Conservation (phyloP, 1,140 invertebrate species). For the Zaprionus lachaisei region DNA sequence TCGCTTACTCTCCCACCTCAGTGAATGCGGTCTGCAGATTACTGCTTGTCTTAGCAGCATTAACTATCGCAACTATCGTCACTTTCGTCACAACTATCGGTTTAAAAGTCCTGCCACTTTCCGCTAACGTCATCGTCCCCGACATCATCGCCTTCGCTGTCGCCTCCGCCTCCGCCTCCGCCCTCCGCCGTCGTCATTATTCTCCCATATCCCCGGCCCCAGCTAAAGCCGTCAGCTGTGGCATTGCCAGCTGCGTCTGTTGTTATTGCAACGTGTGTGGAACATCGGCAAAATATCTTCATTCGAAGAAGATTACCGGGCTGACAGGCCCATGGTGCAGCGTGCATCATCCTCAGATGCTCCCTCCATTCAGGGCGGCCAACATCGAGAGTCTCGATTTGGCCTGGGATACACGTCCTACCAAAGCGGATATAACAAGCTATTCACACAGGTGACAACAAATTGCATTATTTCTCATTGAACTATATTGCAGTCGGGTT, state of each 20-base stretch:
- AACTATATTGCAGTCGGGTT: no score
- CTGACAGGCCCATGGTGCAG: constrained; percentile 85
- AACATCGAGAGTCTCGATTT: constrained; percentile 84
- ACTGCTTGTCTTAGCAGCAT: constrained; percentile 16
- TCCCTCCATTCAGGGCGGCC: constrained; percentile 83
- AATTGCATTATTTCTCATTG: neutral
- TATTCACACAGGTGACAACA: constrained; percentile 91
- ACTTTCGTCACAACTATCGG: neutral
- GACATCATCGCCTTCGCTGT: constrained; percentile 13
- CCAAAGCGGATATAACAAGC: constrained; percentile 94
- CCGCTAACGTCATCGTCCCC: constrained; percentile 15
- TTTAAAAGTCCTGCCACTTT: constrained; percentile 15
- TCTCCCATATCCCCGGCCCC: constrained; percentile 15
- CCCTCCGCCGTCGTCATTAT: constrained; percentile 17
- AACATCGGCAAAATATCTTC: constrained; percentile 84
- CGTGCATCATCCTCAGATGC: constrained; percentile 84
- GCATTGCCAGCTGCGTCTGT: constrained; percentile 45
- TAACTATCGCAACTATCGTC: constrained; percentile 14
- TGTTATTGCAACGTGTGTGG: constrained; percentile 55
- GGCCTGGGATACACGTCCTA: constrained; percentile 90
- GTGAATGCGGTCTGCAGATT: constrained; percentile 39
- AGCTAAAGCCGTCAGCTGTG: constrained; percentile 33
- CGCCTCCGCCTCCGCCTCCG: neutral
- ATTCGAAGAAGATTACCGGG: constrained; percentile 84
- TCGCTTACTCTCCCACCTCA: constrained; percentile 5